phyloP scores from a whole-genome alignment of 2,888 invertebrate species.

The Myathropa florea region DNA sequence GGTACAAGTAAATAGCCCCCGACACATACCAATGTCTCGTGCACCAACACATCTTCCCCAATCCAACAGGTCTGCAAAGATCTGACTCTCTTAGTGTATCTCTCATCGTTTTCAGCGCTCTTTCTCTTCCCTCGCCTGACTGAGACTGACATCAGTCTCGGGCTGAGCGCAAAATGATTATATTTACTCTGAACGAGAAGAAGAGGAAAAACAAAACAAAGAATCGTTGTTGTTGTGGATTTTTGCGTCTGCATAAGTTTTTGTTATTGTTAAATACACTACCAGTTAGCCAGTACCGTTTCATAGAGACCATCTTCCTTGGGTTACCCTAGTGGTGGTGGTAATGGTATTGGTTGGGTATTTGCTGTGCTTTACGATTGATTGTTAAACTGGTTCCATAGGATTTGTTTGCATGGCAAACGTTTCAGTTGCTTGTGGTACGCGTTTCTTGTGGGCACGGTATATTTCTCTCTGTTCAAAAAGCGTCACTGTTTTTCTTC shows the following conservation, averaged over 20 bases:
- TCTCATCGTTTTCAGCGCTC: not conserved
- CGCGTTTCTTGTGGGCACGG: conserved; percentile 74
- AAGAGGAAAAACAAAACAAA: conserved; percentile 3
- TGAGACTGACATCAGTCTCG: conserved; percentile 6
- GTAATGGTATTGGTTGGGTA: conserved; percentile 69
- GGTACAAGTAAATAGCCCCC: conserved; percentile 51
- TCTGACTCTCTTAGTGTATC: not conserved
- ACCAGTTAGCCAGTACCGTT: conserved; percentile 68
- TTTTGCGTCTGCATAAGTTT: conserved; percentile 66
- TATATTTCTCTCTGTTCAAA: conserved; percentile 67
- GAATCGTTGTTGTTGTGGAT: conserved; percentile 46
- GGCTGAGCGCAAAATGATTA: conserved; percentile 28
- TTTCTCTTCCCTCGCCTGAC: not conserved
- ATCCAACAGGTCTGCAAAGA: conserved; percentile 52
- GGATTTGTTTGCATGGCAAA: conserved; percentile 71
- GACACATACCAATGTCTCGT: not conserved
- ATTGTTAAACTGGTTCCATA: conserved; percentile 71
- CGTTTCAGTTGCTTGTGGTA: conserved; percentile 73
- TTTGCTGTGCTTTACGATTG: conserved; percentile 71
- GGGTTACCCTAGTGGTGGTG: conserved; percentile 44
- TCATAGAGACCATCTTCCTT: conserved; percentile 69
- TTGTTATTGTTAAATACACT: conserved; percentile 67
- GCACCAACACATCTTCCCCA: not conserved
- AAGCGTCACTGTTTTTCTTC: not conserved
- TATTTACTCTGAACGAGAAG: conserved; percentile 17